These are phyloP conservation scores for Aleadryas rufinucha DNA, from an alignment of 2,113 vertebrate species.

Conservation along the genomic window DNA sequence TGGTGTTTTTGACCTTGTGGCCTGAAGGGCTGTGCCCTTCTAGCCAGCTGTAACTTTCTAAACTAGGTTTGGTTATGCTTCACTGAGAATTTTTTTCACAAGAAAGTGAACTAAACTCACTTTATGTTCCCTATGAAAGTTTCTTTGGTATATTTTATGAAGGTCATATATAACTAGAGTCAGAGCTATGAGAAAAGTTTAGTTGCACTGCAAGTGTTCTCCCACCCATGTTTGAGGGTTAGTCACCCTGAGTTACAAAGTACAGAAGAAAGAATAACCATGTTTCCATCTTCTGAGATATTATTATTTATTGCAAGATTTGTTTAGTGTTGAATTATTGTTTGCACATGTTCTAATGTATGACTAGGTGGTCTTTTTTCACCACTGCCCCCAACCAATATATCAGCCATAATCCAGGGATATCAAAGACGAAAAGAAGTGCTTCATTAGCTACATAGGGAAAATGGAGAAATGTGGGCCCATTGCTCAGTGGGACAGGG, in stretches of 20 bases:
- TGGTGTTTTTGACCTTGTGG: neutral
- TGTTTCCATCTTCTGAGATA: neutral
- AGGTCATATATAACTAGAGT: neutral
- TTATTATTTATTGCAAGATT: neutral
- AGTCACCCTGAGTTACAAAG: neutral
- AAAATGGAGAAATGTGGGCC: neutral
- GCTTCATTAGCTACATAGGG: neutral
- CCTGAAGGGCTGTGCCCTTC: neutral
- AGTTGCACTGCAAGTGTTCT: neutral
- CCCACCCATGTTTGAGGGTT: neutral
- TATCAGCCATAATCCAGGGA: neutral
- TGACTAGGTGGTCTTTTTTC: neutral
- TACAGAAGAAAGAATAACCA: neutral
- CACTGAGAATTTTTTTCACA: neutral
- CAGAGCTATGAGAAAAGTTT: neutral
- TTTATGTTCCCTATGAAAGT: neutral
- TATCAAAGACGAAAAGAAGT: neutral
- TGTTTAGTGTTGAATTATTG: neutral
- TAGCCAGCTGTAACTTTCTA: neutral
- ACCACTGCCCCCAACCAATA: neutral
- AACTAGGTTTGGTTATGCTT: neutral
- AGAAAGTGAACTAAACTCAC: neutral
- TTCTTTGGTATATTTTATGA: neutral
- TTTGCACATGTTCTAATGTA: neutral
- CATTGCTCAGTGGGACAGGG: fast-evolving